phyloP scores from a whole-genome alignment of 2,797 vertebrate genomes.

The Antrozous pallidus region DNA sequence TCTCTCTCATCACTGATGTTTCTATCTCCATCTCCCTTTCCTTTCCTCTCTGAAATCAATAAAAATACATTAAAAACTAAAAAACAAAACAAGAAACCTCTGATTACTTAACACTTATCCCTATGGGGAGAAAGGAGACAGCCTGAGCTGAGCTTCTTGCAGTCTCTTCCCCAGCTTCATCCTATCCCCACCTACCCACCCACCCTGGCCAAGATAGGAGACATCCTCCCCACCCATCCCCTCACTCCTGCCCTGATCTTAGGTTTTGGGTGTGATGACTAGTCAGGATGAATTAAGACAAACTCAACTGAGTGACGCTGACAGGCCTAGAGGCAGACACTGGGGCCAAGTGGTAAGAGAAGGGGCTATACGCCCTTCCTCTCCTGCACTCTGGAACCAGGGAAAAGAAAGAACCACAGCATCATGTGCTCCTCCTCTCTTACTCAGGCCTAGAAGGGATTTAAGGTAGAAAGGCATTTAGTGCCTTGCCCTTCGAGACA shows the following conservation, averaged over 20 bases:
- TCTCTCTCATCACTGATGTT: no score
- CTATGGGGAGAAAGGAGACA: not conserved
- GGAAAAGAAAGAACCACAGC: not conserved
- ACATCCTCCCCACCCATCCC: not conserved
- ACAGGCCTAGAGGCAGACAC: not conserved
- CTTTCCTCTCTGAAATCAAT: no score
- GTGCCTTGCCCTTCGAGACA: not conserved
- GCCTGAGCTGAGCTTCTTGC: not conserved
- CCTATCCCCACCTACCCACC: not conserved
- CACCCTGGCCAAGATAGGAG: not conserved
- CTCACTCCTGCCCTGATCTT: not conserved
- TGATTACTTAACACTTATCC: not conserved
- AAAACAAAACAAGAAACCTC: not conserved
- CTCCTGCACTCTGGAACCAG: not conserved
- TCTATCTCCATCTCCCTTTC: no score
- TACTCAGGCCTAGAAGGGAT: not conserved
- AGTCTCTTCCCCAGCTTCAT: not conserved
- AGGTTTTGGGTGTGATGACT: not conserved
- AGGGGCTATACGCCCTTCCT: not conserved
- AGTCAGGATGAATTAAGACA: not conserved
- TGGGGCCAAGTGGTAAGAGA: not conserved
- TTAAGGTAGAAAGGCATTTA: not conserved
- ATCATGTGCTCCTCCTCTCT: not conserved
- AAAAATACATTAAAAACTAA: no score
- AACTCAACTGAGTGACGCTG: rapidly evolving